Percentiles rank a stretch among this genome's conserved stretches.
Conservation (phyloP, 2,888 invertebrate species). For the Cosmia pyralina region DNA sequence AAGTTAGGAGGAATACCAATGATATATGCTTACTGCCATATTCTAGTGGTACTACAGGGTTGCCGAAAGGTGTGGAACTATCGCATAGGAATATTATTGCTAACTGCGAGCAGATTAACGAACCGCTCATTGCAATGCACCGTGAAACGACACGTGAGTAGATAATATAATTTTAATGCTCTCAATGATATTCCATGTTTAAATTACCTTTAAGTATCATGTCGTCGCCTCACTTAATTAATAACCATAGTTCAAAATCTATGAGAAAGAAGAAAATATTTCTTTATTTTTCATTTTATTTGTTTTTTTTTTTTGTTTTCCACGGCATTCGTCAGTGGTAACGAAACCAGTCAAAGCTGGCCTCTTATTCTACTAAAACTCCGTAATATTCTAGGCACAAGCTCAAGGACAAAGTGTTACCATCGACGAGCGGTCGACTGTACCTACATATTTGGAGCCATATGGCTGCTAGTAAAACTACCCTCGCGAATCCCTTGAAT, state of each 20-base stretch:
- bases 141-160: conserved; percentile 83
- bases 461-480: neutral
- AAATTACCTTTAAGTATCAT: neutral
- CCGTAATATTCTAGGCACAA: neutral
- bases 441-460: neutral
- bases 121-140: conserved; percentile 73
- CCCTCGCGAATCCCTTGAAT: neutral
- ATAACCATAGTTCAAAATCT: neutral
- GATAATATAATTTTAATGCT: conserved; percentile 1
- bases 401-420: neutral
- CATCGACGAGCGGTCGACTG: no score
- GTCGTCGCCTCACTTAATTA: neutral
- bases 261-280: neutral
- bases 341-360: neutral
- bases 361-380: neutral
- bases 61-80: conserved; percentile 94
- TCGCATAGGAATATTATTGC: conserved; percentile 91
- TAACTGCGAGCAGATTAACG: conserved; percentile 85
- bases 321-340: neutral
- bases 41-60: conserved; percentile 96
- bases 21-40: conserved; percentile 94
- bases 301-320: neutral
- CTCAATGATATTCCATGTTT: neutral
- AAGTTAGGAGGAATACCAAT: conserved; percentile 83
- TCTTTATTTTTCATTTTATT: no score